phyloP scores from a whole-genome alignment of 2,888 invertebrate species.

The Alitta virens region DNA sequence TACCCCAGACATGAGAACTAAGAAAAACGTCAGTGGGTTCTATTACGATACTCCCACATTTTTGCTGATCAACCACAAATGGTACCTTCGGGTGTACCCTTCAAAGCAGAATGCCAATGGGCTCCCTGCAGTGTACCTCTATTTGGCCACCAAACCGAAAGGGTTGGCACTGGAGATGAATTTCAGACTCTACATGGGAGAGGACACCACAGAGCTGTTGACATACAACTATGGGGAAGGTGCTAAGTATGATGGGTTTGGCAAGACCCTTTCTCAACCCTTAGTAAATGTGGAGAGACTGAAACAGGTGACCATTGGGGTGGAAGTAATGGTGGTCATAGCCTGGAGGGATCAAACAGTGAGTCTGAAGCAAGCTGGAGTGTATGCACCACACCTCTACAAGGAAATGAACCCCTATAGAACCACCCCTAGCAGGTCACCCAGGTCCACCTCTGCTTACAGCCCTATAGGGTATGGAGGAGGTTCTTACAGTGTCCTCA shows the following conservation, averaged over 20 bases:
- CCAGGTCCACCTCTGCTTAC: constrained; percentile 5
- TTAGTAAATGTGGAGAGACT: constrained; percentile 23
- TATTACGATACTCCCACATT: constrained; percentile 33
- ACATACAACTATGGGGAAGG: constrained; percentile 34
- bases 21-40: constrained; percentile 33
- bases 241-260: constrained; percentile 35
- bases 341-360: constrained; percentile 25
- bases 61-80: constrained; percentile 25
- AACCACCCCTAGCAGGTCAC: not conserved
- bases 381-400: constrained; percentile 21
- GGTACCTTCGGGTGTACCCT: constrained; percentile 34
- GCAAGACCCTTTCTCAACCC: constrained; percentile 30
- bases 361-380: not conserved
- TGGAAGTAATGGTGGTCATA: constrained; percentile 25
- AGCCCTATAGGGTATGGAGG: not conserved
- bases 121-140: constrained; percentile 33
- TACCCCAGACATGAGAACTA: constrained; percentile 22
- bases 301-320: constrained; percentile 24
- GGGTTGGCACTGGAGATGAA: constrained; percentile 26
- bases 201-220: constrained; percentile 30
- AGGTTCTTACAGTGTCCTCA: constrained; percentile 8
- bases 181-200: constrained; percentile 28
- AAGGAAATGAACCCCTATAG: constrained; percentile 14
- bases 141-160: constrained; percentile 26
- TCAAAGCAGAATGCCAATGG: constrained; percentile 28